phyloP scores from a whole-genome alignment of 2,797 vertebrate genomes.

The Crenichthys baileyi region DNA sequence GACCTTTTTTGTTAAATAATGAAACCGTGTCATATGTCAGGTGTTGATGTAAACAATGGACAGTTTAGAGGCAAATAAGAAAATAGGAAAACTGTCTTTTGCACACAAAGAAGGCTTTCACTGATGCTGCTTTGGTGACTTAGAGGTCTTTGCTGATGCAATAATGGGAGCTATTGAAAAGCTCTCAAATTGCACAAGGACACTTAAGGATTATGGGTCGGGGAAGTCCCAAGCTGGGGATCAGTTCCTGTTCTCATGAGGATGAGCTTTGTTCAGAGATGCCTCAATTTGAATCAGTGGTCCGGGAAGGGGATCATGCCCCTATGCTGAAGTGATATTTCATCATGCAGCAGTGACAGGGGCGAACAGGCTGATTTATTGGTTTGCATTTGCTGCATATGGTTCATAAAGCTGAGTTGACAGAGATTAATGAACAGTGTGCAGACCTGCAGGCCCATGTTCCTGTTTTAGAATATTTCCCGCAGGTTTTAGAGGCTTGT shows the following conservation, averaged over 20 bases:
- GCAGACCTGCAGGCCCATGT: background rate
- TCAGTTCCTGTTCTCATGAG: constrained; percentile 20
- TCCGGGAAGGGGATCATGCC: constrained; percentile 4
- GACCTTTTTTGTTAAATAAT: background rate
- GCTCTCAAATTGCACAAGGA: constrained; percentile 23
- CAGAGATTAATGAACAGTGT: constrained; percentile 27
- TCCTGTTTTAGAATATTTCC: constrained; percentile 45
- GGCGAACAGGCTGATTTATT: constrained; percentile 27
- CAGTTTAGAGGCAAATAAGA: background rate
- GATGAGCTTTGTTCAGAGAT: constrained; percentile 16
- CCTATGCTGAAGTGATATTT: background rate
- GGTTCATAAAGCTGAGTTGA: constrained; percentile 6
- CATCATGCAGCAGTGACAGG: constrained; percentile 5
- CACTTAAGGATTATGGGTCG: constrained; percentile 37
- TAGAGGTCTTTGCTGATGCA: constrained; percentile 11
- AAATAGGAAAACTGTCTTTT: background rate
- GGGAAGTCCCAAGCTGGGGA: constrained; percentile 31
- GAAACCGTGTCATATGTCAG: too few species aligned
- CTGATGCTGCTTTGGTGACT: constrained; percentile 16
- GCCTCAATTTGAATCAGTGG: background rate
- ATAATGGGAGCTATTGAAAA: constrained; percentile 12
- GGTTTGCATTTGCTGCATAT: constrained; percentile 10
- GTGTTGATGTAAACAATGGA: too few species aligned
- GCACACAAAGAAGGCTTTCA: background rate
- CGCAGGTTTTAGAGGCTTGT: constrained; percentile 31